These are phyloP conservation scores for Cynocephalus volans DNA, from an alignment of 2,113 vertebrate genomes.

Conservation along the genomic window DNA sequence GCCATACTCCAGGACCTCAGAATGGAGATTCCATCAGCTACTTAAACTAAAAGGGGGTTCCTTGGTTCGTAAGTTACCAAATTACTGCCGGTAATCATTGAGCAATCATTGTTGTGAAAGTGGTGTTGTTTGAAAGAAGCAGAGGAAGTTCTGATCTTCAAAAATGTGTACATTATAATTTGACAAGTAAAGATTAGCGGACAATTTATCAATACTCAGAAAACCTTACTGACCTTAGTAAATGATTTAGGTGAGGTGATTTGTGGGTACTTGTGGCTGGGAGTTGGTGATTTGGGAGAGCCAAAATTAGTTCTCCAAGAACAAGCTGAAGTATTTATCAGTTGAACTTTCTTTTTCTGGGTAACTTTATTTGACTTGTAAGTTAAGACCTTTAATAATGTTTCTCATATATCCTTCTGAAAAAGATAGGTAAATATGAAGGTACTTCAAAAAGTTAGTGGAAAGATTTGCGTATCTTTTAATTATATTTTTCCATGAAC, in stretches of 20 bases:
- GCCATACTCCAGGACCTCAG: neutral
- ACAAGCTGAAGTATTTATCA: neutral
- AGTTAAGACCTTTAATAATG: conserved; percentile 47
- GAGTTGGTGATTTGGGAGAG: neutral
- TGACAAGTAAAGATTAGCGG: neutral
- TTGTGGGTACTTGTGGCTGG: neutral
- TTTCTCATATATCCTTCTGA: conserved; percentile 6
- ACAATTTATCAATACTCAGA: neutral
- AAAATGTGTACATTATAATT: conserved; percentile 33
- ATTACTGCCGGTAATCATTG: conserved; percentile 8
- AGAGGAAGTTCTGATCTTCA: conserved; percentile 21
- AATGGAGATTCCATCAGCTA: conserved; percentile 20
- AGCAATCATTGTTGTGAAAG: neutral
- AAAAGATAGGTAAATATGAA: neutral
- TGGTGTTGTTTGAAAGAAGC: neutral
- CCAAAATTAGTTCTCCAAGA: neutral
- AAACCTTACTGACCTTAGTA: neutral
- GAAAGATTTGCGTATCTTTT: too few relatives aligned
- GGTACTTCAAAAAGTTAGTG: too few relatives aligned
- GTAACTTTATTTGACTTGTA: conserved; percentile 32
- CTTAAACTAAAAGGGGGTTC: neutral
- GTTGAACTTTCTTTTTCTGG: neutral
- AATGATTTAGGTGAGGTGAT: conserved; percentile 32
- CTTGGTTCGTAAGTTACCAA: neutral
- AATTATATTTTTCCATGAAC: too few relatives aligned